These are phyloP conservation scores for Drosophila seguyi DNA, from an alignment of 1,140 invertebrate species.

Conservation along the genomic window DNA sequence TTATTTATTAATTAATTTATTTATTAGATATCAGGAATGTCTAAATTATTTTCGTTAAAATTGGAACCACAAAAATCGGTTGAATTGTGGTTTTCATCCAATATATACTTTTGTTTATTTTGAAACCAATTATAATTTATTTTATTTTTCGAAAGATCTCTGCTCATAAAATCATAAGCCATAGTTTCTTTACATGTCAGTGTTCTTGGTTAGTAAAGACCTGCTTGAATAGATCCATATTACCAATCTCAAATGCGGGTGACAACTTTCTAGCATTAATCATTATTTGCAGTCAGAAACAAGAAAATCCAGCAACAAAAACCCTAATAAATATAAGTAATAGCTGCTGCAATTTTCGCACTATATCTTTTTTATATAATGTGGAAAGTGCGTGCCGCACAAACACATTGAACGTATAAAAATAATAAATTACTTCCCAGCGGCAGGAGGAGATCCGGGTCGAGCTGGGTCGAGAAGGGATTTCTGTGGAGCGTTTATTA, in stretches of 20 bases:
- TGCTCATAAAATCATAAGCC: neutral
- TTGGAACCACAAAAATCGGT: too few species aligned
- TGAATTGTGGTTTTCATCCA: too few species aligned
- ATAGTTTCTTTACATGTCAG: neutral
- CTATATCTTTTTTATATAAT: conserved; percentile 59
- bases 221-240: too few species aligned
- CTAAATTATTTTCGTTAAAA: too few species aligned
- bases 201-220: neutral
- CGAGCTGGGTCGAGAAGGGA: conserved; percentile 54
- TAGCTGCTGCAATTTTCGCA: conserved; percentile 62
- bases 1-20: too few species aligned
- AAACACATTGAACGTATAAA: conserved; percentile 55
- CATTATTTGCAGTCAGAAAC: conserved; percentile 34
- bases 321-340: conserved; percentile 57
- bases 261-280: conserved; percentile 15
- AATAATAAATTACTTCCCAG: conserved; percentile 44
- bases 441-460: conserved; percentile 22
- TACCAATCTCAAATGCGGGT: neutral
- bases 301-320: conserved; percentile 35
- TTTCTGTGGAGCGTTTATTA: conserved; percentile 83
- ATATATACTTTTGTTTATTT: too few species aligned
- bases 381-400: conserved; percentile 48
- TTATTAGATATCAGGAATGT: too few species aligned
- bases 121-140: too few species aligned
- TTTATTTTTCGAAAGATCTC: neutral